Evolutionary conservation across 2,797 vertebrate species (phyloP).

Genomic region (Lepilemur septentrionalis): DNA sequence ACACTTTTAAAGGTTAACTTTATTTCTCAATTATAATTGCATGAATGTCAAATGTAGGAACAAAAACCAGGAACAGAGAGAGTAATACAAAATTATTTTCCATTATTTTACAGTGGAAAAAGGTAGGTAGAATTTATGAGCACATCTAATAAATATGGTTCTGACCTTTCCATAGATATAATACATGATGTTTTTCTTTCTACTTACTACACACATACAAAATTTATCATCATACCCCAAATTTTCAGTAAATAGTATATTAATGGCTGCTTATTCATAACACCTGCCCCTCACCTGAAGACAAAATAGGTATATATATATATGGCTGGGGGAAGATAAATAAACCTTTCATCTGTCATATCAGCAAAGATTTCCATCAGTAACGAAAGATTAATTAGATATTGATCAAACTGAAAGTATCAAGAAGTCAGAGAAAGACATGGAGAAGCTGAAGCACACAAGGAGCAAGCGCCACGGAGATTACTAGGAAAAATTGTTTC

Average conservation of each 20-base stretch:
- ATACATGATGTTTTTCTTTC: not conserved
- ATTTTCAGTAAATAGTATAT: not conserved
- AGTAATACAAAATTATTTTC: not conserved
- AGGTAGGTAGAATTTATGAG: not conserved
- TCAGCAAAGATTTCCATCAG: not conserved
- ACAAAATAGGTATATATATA: not conserved
- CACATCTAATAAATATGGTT: not conserved
- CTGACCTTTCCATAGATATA: not conserved
- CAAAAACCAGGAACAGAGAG: not conserved
- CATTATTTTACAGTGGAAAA: not conserved
- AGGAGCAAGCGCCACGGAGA: not conserved
- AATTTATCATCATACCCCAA: not conserved
- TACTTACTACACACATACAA: not conserved
- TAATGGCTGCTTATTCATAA: not conserved
- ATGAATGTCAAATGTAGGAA: not conserved
- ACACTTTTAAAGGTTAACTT: not conserved
- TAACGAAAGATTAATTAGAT: not conserved
- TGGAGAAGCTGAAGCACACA: not conserved
- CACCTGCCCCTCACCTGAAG: not conserved
- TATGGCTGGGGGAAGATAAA: no score
- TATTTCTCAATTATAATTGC: not conserved
- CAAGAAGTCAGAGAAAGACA: not conserved
- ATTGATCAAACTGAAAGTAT: not conserved
- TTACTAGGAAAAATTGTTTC: not conserved
- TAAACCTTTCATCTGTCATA: not conserved